These are phyloP conservation scores for Drosophila repletoides DNA, from an alignment of 1,140 invertebrate species.

Conservation along the genomic window DNA sequence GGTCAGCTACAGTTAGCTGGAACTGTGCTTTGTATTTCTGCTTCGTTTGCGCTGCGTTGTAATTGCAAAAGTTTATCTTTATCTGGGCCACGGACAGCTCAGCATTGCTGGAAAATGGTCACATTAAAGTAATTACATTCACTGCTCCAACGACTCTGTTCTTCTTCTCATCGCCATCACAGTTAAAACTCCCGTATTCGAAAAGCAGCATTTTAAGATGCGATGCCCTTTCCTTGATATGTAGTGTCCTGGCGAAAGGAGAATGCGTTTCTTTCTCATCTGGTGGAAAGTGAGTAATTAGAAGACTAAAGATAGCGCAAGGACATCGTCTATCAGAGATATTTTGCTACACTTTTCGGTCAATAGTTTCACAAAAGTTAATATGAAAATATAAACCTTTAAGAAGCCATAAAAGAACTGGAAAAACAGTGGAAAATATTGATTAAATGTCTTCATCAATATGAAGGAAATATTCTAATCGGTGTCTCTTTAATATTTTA, in stretches of 20 bases:
- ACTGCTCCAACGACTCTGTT: constrained; percentile 29
- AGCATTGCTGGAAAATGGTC: constrained; percentile 66
- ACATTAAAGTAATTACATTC: constrained; percentile 80
- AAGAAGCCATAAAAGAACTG: too few relatives aligned
- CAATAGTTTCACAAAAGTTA: too few relatives aligned
- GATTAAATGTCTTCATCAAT: too few relatives aligned
- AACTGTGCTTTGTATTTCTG: constrained; percentile 54
- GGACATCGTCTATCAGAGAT: too few relatives aligned
- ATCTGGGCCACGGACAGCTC: constrained; percentile 63
- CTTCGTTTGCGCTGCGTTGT: constrained; percentile 64
- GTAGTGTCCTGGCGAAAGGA: background rate
- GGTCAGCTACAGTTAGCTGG: constrained; percentile 19
- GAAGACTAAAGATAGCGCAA: too few relatives aligned
- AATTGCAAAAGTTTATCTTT: constrained; percentile 81
- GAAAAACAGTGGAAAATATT: too few relatives aligned
- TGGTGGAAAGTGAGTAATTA: too few relatives aligned
- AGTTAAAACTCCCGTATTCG: background rate
- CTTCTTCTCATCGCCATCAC: background rate
- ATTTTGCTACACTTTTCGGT: too few relatives aligned
- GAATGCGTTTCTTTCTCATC: too few relatives aligned
- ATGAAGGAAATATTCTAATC: too few relatives aligned
- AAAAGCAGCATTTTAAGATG: background rate
- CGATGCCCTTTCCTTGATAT: constrained; percentile 16
- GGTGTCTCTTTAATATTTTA: too few relatives aligned
- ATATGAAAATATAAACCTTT: too few relatives aligned